A percentile compares a stretch with the other conserved stretches of the same genome.
Conservation (phyloP, 2,113 vertebrate genomes). For the Tapirus terrestris region DNA sequence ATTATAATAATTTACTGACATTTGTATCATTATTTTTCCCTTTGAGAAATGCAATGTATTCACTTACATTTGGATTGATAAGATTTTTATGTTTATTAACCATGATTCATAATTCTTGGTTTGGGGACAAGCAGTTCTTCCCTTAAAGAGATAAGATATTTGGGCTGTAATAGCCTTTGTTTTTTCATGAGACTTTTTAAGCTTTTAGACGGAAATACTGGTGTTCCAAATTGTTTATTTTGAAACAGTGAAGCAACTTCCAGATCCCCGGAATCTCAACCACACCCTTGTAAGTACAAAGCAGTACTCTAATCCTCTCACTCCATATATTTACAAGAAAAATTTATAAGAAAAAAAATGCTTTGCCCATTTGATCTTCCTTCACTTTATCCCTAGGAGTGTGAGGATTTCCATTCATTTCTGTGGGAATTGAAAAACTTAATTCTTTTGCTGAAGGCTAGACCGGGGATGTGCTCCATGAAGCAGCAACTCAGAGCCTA, state of each 20-base stretch:
- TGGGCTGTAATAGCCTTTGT: not conserved
- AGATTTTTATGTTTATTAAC: constrained; percentile 29
- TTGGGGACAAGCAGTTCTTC: not conserved
- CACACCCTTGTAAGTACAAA: not conserved
- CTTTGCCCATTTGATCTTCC: not conserved
- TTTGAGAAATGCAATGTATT: not conserved
- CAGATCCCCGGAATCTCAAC: not conserved
- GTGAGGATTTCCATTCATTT: constrained; percentile 34
- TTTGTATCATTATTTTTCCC: constrained; percentile 8
- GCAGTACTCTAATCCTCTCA: not conserved
- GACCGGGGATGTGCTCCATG: not conserved
- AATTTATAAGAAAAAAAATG: not conserved
- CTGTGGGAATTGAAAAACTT: not conserved
- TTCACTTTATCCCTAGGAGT: constrained; percentile 19
- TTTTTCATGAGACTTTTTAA: not conserved
- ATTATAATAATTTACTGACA: not conserved
- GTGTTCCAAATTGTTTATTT: not conserved
- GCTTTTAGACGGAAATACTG: not conserved
- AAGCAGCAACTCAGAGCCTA: not conserved
- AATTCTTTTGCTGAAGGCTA: not conserved
- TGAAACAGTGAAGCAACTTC: not conserved
- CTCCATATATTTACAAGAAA: not conserved
- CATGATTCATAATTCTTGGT: not conserved
- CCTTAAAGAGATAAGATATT: not conserved
- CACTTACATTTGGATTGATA: not conserved